Evolutionary conservation across 53 echinoderm and acorn worm species (phyloP).

Genomic region (Zoroaster sp.): DNA sequence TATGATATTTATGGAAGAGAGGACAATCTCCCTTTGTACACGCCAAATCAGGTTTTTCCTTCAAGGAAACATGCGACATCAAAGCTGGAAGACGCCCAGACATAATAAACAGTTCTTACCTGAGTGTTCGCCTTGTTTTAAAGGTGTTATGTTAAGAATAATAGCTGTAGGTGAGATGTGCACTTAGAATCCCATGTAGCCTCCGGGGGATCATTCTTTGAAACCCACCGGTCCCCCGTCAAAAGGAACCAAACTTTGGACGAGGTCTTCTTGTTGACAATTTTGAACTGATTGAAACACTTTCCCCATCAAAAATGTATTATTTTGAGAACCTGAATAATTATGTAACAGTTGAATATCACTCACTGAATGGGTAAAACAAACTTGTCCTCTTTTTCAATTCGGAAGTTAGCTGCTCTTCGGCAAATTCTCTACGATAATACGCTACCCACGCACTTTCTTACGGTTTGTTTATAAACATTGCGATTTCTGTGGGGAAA

Average conservation of each 20-base stretch:
- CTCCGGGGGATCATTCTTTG: not conserved
- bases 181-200: not conserved
- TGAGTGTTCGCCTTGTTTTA: not conserved
- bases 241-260: no score
- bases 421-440: not conserved
- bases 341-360: no score
- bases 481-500: not conserved
- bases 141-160: conserved; percentile 13
- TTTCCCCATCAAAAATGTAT: no score
- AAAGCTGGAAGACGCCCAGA: not conserved
- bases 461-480: conserved; percentile 2
- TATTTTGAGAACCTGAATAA: no score
- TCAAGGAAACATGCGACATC: not conserved
- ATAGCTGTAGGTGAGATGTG: conserved; percentile 7
- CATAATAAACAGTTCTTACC: conserved; percentile 30
- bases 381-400: not conserved
- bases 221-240: no score
- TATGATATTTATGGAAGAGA: no score
- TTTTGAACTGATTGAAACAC: no score
- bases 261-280: no score
- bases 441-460: conserved; percentile 6
- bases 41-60: not conserved
- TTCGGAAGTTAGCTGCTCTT: not conserved
- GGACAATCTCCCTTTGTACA: no score
- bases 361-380: not conserved